Percentiles rank a stretch among this genome's conserved stretches.
phyloP scores from a whole-genome alignment of 2,888 invertebrate genomes.

The Metopia argyrocephala region DNA sequence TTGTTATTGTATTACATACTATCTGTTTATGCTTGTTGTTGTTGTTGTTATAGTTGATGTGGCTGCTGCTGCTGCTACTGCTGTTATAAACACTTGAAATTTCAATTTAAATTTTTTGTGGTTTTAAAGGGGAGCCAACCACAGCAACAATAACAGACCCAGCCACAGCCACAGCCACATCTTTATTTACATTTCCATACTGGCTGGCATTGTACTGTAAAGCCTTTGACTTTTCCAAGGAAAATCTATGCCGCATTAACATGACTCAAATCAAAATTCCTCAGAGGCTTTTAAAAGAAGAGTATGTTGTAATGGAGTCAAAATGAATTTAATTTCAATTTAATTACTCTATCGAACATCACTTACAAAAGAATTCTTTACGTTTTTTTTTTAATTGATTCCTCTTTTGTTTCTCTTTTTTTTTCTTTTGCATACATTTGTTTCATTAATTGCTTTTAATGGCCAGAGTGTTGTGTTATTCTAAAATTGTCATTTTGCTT shows the following conservation, averaged over 20 bases:
- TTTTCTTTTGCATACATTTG: constrained; percentile 1
- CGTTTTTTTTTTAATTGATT: constrained; percentile 24
- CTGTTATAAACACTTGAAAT: constrained; percentile 71
- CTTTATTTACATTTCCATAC: background rate
- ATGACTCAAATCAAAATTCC: constrained; percentile 63
- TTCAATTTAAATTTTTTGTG: constrained; percentile 76
- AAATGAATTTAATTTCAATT: constrained; percentile 53
- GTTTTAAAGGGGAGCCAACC: constrained; percentile 55
- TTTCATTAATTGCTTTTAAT: constrained; percentile 47
- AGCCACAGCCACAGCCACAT: constrained; percentile 3
- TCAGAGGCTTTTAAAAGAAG: too few species aligned
- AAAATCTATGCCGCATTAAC: constrained; percentile 29
- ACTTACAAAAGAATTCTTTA: constrained; percentile 28
- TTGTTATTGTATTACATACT: too few species aligned
- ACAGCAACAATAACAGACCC: too few species aligned
- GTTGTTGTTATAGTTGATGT: constrained; percentile 14
- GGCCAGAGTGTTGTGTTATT: constrained; percentile 13
- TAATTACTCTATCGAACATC: constrained; percentile 47
- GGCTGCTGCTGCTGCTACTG: constrained; percentile 1
- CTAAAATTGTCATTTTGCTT: constrained; percentile 26
- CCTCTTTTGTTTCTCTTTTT: background rate
- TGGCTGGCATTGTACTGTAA: constrained; percentile 20
- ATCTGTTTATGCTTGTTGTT: too few species aligned
- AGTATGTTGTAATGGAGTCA: too few species aligned
- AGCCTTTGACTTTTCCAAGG: constrained; percentile 44